phyloP scores from a whole-genome alignment of 2,888 invertebrate species.

The Megamerina dolium region DNA sequence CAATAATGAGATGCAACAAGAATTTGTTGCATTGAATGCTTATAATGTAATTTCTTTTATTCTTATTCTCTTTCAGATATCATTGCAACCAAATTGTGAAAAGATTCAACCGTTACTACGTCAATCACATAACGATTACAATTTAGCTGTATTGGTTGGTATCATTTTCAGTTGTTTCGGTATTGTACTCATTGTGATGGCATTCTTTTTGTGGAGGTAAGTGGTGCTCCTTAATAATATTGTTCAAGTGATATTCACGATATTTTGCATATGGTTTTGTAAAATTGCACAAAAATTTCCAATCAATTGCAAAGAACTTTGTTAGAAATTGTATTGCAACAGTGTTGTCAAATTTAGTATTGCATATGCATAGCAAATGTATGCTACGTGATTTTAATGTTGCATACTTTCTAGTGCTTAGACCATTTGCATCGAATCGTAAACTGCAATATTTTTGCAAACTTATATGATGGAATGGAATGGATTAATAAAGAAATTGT shows the following conservation, averaged over 20 bases:
- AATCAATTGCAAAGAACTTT: no score
- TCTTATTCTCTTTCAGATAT: conserved; percentile 48
- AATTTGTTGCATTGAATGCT: background rate
- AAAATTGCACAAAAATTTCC: no score
- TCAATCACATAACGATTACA: conserved; percentile 59
- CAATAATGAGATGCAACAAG: conserved; percentile 1
- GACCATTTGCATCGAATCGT: no score
- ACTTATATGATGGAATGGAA: no score
- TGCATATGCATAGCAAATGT: no score
- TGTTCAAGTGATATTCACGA: background rate
- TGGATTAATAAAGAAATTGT: no score
- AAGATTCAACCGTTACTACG: conserved; percentile 56
- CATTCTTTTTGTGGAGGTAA: conserved; percentile 71
- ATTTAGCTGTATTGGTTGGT: conserved; percentile 65
- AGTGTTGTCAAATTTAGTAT: no score
- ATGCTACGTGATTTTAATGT: no score
- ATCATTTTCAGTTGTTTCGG: conserved; percentile 66
- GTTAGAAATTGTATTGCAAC: no score
- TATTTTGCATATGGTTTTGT: no score
- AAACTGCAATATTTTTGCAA: no score
- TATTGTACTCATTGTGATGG: conserved; percentile 61
- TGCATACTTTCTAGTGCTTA: no score
- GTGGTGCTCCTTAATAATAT: conserved; percentile 41
- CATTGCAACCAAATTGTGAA: conserved; percentile 63
- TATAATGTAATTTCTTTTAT: conserved; percentile 1